Percentiles rank a stretch among this genome's conserved stretches.
Evolutionary conservation across 1,140 invertebrate species (phyloP).

Genomic region (Chelonus insularis): DNA sequence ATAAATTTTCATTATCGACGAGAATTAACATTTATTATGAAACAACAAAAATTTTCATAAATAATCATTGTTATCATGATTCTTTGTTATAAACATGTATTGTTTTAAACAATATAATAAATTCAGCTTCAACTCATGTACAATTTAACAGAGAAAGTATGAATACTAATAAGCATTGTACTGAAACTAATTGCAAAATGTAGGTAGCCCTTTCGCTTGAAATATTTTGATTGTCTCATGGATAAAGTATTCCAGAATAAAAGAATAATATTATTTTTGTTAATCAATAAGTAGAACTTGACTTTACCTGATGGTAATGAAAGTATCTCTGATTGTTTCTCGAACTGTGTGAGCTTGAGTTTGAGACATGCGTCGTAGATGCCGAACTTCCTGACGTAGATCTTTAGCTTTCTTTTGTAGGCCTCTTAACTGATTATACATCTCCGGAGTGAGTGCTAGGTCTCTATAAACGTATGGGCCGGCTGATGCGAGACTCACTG

Average conservation of each 20-base stretch:
- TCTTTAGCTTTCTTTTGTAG: conserved; percentile 90
- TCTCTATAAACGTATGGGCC: conserved; percentile 69
- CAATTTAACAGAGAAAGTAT: too few relatives aligned
- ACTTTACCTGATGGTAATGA: conserved; percentile 74
- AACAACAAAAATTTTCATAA: too few relatives aligned
- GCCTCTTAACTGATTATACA: conserved; percentile 81
- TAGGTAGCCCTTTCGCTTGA: too few relatives aligned
- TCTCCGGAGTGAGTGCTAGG: conserved; percentile 76
- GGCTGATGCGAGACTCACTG: conserved; percentile 70
- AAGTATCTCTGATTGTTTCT: conserved; percentile 88
- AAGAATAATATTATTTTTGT: background rate
- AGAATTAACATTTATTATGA: too few relatives aligned
- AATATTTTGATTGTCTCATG: background rate
- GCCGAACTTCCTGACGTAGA: conserved; percentile 83
- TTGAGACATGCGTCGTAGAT: conserved; percentile 85
- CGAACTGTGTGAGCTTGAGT: conserved; percentile 87
- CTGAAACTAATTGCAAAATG: too few relatives aligned
- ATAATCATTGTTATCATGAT: too few relatives aligned
- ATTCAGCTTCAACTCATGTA: too few relatives aligned
- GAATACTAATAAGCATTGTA: too few relatives aligned
- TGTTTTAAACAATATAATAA: too few relatives aligned
- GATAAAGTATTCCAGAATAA: background rate
- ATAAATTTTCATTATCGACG: too few relatives aligned
- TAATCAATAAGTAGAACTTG: too few relatives aligned
- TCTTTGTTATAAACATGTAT: background rate